phyloP scores from a whole-genome alignment of 2,888 invertebrate species.

The Periphyllus acericola region DNA sequence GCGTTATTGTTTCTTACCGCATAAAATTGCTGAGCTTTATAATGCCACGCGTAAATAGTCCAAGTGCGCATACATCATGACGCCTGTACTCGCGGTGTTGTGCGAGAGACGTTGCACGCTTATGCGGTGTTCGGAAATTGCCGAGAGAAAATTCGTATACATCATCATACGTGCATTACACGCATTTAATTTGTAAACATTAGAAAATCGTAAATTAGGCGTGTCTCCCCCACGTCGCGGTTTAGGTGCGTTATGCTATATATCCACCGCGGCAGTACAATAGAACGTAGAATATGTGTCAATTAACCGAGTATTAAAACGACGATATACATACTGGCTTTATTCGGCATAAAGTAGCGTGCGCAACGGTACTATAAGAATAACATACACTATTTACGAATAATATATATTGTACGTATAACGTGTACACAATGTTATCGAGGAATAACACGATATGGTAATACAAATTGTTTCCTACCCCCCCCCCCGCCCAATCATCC shows the following conservation, averaged over 20 bases:
- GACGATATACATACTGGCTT: background rate
- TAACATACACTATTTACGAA: background rate
- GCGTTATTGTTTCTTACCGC: background rate
- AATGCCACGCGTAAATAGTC: background rate
- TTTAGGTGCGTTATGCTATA: background rate
- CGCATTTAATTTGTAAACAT: conserved; percentile 13
- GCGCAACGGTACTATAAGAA: background rate
- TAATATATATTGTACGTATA: no score
- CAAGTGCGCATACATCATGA: background rate
- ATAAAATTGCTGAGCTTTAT: background rate
- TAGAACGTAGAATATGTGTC: background rate
- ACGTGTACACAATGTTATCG: no score
- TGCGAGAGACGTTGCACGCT: background rate
- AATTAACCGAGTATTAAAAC: background rate
- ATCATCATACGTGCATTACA: no score
- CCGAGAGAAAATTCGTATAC: background rate
- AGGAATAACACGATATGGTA: background rate
- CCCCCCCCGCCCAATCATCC: background rate
- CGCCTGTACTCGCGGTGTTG: background rate
- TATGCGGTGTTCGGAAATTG: background rate
- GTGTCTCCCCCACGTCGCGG: background rate
- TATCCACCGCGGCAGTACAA: background rate
- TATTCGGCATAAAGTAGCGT: background rate
- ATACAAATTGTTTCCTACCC: background rate
- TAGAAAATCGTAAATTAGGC: conserved; percentile 26